Evolutionary conservation across 2,888 invertebrate genomes (phyloP).

Genomic region (Bursaphelenchus okinawaensis): DNA sequence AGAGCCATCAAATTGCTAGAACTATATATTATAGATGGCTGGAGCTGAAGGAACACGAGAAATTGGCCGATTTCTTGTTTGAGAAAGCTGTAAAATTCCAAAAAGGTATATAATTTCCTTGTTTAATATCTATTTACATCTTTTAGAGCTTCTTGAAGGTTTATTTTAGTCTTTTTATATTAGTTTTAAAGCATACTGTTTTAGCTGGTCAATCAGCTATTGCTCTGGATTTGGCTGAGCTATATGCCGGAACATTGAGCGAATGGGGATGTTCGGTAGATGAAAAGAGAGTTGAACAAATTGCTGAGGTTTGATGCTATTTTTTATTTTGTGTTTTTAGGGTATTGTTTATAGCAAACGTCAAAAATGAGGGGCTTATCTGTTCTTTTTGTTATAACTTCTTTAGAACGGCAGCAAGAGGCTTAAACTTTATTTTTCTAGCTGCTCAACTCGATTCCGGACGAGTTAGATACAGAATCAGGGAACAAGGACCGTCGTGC

Average conservation of each 20-base stretch:
- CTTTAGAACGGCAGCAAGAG: no score
- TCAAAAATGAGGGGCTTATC: no score
- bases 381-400: no score
- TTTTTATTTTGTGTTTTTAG: neutral
- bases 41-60: slow-evolving; percentile 24
- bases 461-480: neutral
- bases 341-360: no score
- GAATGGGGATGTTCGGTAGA: neutral
- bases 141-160: no score
- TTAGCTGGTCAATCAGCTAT: slow-evolving; percentile 22
- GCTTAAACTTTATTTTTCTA: neutral
- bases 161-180: no score
- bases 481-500: neutral
- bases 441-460: neutral
- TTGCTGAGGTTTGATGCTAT: slow-evolving; percentile 9
- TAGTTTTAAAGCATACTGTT: neutral
- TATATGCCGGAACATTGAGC: slow-evolving; percentile 21
- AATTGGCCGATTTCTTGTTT: slow-evolving; percentile 31
- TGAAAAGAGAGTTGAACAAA: slow-evolving; percentile 10
- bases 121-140: no score
- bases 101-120: slow-evolving; percentile 22
- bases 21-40: slow-evolving; percentile 37
- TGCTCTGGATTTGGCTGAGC: slow-evolving; percentile 25
- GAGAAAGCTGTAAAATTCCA: slow-evolving; percentile 24
- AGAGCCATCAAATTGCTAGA: slow-evolving; percentile 46